phyloP scores from a whole-genome alignment of 2,113 vertebrate genomes.

The Siphamia tubifer region DNA sequence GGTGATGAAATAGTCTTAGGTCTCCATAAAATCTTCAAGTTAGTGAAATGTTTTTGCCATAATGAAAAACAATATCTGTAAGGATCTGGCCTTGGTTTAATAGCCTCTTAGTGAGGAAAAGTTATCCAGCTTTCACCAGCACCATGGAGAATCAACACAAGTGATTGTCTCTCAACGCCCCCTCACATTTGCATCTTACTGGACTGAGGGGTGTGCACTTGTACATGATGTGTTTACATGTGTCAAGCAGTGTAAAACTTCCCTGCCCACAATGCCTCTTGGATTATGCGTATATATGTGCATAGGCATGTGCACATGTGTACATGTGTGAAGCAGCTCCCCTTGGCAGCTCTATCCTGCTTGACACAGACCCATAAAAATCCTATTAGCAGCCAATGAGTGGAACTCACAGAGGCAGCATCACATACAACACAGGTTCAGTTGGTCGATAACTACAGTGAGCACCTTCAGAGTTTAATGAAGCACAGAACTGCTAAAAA shows the following conservation, averaged over 20 bases:
- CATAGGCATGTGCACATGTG: conserved; percentile 12
- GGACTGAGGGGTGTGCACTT: conserved; percentile 1
- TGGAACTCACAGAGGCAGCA: conserved; percentile 37
- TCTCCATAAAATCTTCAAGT: conserved; percentile 26
- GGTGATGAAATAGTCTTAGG: conserved; percentile 23
- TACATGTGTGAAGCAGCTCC: conserved; percentile 42
- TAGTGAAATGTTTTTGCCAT: conserved; percentile 26
- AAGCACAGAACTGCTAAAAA: conserved; percentile 31
- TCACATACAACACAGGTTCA: conserved; percentile 33
- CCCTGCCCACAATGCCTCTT: conserved; percentile 18
- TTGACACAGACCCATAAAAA: conserved; percentile 74
- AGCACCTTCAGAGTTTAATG: conserved; percentile 51
- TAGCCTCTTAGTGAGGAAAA: conserved; percentile 20
- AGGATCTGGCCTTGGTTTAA: conserved; percentile 35
- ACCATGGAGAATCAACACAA: conserved; percentile 65
- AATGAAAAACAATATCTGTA: conserved; percentile 57
- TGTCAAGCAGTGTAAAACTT: conserved; percentile 28
- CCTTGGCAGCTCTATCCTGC: conserved; percentile 61
- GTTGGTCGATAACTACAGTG: conserved; percentile 42
- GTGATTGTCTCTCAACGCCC: conserved; percentile 60
- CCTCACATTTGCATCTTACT: conserved; percentile 15
- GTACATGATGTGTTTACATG: conserved; percentile 19
- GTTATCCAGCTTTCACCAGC: conserved; percentile 55
- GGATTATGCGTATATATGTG: conserved; percentile 30
- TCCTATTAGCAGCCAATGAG: conserved; percentile 73